Evolutionary conservation across 2,888 invertebrate species (phyloP).

Genomic region (Drosophila macrothrix): DNA sequence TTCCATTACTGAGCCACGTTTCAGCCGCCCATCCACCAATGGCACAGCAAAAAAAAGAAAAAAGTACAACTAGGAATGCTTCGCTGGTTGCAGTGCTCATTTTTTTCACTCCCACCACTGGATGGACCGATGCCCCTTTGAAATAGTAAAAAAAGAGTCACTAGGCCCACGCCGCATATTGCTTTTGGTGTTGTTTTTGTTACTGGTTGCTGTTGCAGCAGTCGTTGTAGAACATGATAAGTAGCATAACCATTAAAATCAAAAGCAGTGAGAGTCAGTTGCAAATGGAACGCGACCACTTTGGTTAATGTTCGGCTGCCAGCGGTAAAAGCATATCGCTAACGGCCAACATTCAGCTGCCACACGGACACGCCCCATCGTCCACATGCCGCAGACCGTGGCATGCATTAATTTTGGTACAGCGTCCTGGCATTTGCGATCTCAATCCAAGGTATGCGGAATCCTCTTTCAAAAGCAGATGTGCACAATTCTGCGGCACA

Average conservation of each 20-base stretch:
- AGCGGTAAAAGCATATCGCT: slow-evolving; percentile 67
- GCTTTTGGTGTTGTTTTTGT: slow-evolving; percentile 1
- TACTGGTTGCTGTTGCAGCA: slow-evolving; percentile 24
- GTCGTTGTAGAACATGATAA: slow-evolving; percentile 69
- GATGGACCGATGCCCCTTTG: slow-evolving; percentile 21
- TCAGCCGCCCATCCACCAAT: slow-evolving; percentile 3
- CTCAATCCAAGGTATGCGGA: slow-evolving; percentile 1
- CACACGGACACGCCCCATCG: slow-evolving; percentile 32
- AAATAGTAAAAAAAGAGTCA: background rate
- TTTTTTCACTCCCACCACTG: background rate
- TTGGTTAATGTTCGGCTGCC: slow-evolving; percentile 73
- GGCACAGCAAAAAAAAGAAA: background rate
- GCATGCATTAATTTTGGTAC: slow-evolving; percentile 49
- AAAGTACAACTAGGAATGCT: slow-evolving; percentile 27
- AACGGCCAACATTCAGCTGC: slow-evolving; percentile 37
- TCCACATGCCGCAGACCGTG: slow-evolving; percentile 29
- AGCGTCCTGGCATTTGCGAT: slow-evolving; percentile 16
- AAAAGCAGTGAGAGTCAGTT: slow-evolving; percentile 61
- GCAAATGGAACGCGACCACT: slow-evolving; percentile 78
- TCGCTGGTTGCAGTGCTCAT: slow-evolving; percentile 9
- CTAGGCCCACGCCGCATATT: slow-evolving; percentile 11
- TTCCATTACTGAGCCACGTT: slow-evolving; percentile 37
- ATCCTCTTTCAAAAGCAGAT: background rate
- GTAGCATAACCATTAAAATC: slow-evolving; percentile 79
- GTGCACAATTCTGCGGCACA: slow-evolving; percentile 15